phyloP scores from a whole-genome alignment of 2,888 invertebrate species.

The Nomada hirtipes region DNA sequence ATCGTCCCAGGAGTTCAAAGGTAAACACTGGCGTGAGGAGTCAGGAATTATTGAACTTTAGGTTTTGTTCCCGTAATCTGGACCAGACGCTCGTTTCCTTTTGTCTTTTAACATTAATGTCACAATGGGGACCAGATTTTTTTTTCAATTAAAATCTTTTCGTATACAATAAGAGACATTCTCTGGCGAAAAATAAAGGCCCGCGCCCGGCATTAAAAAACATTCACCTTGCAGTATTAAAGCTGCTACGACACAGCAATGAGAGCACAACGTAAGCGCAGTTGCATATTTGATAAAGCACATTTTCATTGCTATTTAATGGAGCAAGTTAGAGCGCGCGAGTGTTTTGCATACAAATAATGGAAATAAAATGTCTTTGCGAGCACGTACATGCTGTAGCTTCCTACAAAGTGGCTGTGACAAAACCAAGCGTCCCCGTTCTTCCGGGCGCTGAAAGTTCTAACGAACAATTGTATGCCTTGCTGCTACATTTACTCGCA shows the following conservation, averaged over 20 bases:
- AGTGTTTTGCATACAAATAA: constrained; percentile 8
- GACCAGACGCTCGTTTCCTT: neutral
- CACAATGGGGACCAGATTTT: no score
- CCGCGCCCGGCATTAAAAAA: neutral
- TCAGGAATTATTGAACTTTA: constrained; percentile 9
- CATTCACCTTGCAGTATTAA: neutral
- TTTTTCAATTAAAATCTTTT: neutral
- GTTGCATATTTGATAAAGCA: neutral
- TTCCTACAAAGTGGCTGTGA: neutral
- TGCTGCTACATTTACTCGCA: no score
- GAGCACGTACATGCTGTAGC: no score
- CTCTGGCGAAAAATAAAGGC: no score
- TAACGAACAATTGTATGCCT: neutral
- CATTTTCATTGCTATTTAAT: constrained; percentile 1
- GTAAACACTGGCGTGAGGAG: constrained; percentile 5
- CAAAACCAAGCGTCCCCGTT: neutral
- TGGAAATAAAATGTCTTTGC: neutral
- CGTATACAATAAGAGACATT: no score
- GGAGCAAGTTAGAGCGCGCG: neutral
- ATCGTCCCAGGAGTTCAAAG: neutral
- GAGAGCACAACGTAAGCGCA: neutral
- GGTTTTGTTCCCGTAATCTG: constrained; percentile 7
- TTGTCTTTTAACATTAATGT: neutral
- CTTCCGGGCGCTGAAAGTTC: neutral
- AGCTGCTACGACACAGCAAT: neutral